Evolutionary conservation across 2,888 invertebrate species (phyloP), one percentile per base, ranked within the genome.

Genomic region (Agonopterix heracliana): DNA sequence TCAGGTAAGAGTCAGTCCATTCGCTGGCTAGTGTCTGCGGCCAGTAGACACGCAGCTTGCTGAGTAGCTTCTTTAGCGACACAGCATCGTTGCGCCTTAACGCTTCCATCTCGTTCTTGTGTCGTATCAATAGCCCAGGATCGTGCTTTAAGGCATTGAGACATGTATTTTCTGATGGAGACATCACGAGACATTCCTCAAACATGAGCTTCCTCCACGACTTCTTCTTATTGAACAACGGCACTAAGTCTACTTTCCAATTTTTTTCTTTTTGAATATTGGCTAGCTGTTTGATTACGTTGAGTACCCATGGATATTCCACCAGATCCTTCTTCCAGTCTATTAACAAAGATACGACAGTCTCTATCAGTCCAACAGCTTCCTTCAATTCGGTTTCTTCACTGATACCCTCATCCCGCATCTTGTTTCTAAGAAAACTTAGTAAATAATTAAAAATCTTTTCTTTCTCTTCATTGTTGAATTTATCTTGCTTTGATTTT

Each of bases 111-210:
- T 70, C 63, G 2, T 53, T 53, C 35, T 66, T 60, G 48, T 72
- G 56, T 9, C 61, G 61, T 11, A 48, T 46, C n/a, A 85, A 54
- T n/a, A 84, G 42, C 9, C 57, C 57, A 4, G 84, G 71, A 17
- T 75, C 68, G 54, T 84, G 78, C 55, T 83, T 84, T 12, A 85
- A 55, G 3, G 71, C 81, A 55, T 84, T 83, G 3, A 82, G 11
- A 47, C 72, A 81, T 5, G 65, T 63, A 44, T 63, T 61, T 59
- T 73, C 70, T 35, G 54, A 57, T 1, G 71, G 66, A 17, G 54
- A 56, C 44, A 81, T 46, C 9, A 57, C 47, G n/a, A 84, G 56
- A 1, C 83, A 83, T 44, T 78, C 72, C 36, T 73, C 69, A 54
- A 84, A 81, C 62, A 85, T 57, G 36, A 62, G 50, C 46, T 64